Percentiles rank a stretch among this genome's conserved stretches.
Evolutionary conservation across 2,797 vertebrate species (phyloP).

Genomic region (Buphagus erythrorhynchus): DNA sequence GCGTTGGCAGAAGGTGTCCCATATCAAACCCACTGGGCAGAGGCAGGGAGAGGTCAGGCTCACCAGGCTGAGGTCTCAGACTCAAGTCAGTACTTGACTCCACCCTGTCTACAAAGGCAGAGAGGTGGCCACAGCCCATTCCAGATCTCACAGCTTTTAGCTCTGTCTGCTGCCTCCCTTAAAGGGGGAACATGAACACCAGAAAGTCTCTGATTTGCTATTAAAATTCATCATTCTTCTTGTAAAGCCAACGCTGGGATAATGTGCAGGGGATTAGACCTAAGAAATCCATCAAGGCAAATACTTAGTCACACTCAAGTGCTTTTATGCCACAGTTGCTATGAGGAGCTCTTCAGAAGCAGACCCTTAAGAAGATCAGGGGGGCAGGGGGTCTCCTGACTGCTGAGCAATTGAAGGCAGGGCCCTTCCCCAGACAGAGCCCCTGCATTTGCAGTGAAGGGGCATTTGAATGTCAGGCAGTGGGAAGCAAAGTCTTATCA

Average conservation of each 20-base stretch:
- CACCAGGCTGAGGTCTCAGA: background rate
- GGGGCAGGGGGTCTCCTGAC: background rate
- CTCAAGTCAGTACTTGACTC: background rate
- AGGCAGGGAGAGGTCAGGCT: background rate
- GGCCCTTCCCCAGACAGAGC: background rate
- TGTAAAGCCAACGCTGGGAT: background rate
- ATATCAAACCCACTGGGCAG: background rate
- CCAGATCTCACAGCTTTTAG: background rate
- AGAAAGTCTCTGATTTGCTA: background rate
- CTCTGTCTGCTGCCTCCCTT: background rate
- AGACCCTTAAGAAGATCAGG: background rate
- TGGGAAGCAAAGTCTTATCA: background rate
- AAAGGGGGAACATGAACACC: background rate
- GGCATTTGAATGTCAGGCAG: background rate
- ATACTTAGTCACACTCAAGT: constrained; percentile 30
- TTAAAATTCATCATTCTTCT: constrained; percentile 28
- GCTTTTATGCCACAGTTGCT: constrained; percentile 33
- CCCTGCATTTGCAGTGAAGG: background rate
- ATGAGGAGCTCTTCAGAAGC: background rate
- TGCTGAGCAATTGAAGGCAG: background rate
- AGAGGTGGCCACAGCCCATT: background rate
- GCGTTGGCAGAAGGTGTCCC: background rate
- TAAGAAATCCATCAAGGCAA: constrained; percentile 48
- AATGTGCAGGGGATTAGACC: background rate
- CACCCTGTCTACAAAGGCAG: background rate